Base-by-base conservation (phyloP, 2,888 invertebrate genomes). In the Merodon equestris region DNA sequence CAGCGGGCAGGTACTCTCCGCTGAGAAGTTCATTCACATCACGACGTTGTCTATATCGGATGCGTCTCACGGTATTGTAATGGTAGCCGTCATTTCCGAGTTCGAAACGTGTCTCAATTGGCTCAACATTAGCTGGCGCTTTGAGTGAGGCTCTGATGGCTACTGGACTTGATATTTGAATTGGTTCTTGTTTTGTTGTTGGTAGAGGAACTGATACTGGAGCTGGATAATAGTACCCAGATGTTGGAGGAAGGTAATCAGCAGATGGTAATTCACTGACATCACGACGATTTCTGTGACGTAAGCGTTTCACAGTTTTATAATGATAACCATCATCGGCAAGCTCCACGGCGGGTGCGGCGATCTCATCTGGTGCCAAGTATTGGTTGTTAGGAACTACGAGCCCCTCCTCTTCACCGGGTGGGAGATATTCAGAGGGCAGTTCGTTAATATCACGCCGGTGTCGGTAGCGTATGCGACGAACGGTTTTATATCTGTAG, bases 381-480 rank as follows among this genome's bases (percentile, higher is more conserved):
- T 58, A 67, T 12, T 51, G 42, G 19, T 67, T 38, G 14, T n/a
- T 15, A n/a, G n/a, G n/a, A n/a, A n/a, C n/a, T n/a, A 27, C 7
- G 27, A 7, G 3, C 27, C 7, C 27, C 27, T 2, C 3, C 7
- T 27, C 27, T 27, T 40, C 5, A 18, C 9, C 50, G 36, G 74
- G 56, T 2, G 74, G 85, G 76, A 86, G 58, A 82, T 86, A 86
- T 40, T 86, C 84, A 68, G 70, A 83, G 57, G 82, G 82, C 51
- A 86, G 73, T n/a, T 87, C 83, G 72, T 82, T 86, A 2, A 86
- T 86, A 84, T 87, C 87, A 84, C 86, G 86, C 83, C 86, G 86
- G 47, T 85, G 81, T 9, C 83, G 81, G 12, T 75, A 61, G 13
- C 83, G 83, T 50, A 75, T 76, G 42, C 83, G 83, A 10, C 45